Percentiles rank a stretch among this genome's conserved stretches.
These are phyloP conservation scores for Eublepharis macularius DNA, from an alignment of 2,113 vertebrate genomes.

Conservation along the genomic window DNA sequence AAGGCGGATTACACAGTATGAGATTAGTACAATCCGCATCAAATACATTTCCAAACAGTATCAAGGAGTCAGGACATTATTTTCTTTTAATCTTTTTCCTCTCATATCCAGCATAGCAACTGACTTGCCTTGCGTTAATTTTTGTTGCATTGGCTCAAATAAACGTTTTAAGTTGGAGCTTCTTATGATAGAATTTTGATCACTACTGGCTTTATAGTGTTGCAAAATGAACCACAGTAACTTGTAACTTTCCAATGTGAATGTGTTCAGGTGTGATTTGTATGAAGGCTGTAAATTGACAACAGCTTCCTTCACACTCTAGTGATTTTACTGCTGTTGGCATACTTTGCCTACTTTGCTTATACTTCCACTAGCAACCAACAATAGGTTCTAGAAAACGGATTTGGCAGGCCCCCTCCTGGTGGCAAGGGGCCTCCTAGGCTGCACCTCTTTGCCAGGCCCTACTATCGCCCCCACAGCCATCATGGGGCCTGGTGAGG, in stretches of 20 bases:
- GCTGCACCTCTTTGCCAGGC: too few relatives aligned
- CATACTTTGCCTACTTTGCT: background rate
- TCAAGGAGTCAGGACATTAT: too few relatives aligned
- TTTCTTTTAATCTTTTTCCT: background rate
- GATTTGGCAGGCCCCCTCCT: too few relatives aligned
- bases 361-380: background rate
- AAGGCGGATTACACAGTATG: too few relatives aligned
- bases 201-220: background rate
- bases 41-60: too few relatives aligned
- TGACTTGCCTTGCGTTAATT: background rate
- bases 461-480: too few relatives aligned
- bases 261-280: background rate
- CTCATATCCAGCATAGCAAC: background rate
- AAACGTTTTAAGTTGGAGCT: background rate
- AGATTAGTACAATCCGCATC: too few relatives aligned
- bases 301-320: background rate
- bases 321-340: background rate
- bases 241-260: background rate
- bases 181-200: background rate
- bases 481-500: too few relatives aligned
- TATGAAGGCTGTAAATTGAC: background rate
- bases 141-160: background rate
- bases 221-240: background rate
- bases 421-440: too few relatives aligned
- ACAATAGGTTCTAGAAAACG: too few relatives aligned